Percentiles rank a stretch among this genome's conserved stretches.
These are phyloP conservation scores for Machimus atricapillus DNA, from an alignment of 2,888 invertebrate genomes.

Conservation along the genomic window DNA sequence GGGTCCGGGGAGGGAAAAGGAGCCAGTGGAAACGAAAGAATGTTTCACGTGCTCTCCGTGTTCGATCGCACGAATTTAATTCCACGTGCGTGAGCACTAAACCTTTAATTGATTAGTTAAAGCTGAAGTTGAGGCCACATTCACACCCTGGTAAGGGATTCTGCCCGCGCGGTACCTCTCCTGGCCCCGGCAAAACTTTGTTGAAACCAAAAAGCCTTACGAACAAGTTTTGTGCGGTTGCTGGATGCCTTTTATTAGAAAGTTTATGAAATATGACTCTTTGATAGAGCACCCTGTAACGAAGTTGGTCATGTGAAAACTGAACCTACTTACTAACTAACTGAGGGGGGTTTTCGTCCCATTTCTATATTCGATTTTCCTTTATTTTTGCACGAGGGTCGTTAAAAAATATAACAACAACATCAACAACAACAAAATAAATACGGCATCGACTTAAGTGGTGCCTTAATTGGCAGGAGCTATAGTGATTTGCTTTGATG, in stretches of 20 bases:
- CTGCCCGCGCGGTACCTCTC: neutral
- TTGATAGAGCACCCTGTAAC: neutral
- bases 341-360: neutral
- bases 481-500: neutral
- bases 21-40: neutral
- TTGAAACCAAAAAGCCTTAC: neutral
- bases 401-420: neutral
- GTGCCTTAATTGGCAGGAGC: neutral
- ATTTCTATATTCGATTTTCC: neutral
- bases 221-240: neutral
- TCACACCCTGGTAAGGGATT: neutral
- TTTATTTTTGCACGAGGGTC: neutral
- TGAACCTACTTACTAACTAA: neutral
- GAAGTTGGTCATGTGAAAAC: slow-evolving; percentile 4
- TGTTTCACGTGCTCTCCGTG: slow-evolving; percentile 39
- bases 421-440: neutral
- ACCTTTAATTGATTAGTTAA: slow-evolving; percentile 45
- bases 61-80: slow-evolving; percentile 34
- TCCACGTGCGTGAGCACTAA: slow-evolving; percentile 45
- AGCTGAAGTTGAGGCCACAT: slow-evolving; percentile 1
- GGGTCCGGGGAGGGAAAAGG: neutral
- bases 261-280: slow-evolving; percentile 28
- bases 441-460: neutral
- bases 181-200: neutral
- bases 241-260: neutral